Base-by-base conservation (phyloP, 2,797 vertebrate genomes). In the Ciconia nigra region DNA sequence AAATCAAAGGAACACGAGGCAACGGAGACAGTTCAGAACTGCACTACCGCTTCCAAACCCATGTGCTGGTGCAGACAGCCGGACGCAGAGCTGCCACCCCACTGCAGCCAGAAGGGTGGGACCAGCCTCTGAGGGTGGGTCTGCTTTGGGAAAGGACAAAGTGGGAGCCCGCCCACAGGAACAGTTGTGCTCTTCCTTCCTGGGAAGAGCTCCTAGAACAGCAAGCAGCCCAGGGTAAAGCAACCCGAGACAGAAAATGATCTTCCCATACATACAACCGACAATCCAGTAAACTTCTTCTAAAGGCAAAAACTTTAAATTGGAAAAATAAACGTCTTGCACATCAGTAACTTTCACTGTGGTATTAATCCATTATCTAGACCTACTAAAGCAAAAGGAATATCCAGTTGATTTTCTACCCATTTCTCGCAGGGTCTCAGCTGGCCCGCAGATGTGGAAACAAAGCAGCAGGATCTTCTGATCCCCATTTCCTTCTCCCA, bases 11-110 rank as follows among this genome's bases (percentile, higher is more conserved):
- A 65, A 26, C 0, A 0, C 0, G 5, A 86, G 44, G 66, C 70
- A 59, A 37, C 1, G 0, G 42, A 77, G n/a, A 49, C 35, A 55
- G 70, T 17, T 85, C 65, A 47, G 63, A 89, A 78, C 31, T 51
- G 44, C 28, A 21, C 7, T n/a, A 25, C 31, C 2, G 5, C 63
- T 63, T 46, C 49, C 71, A 49, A 81, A 92, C 3, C 0, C 0
- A 52, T 0, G 15, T 2, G 28, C 42, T 66, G 63, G 11, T 72
- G 70, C 3, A 3, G 49, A 44, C 25, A 70, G 29, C 7, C 3
- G 1, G 52, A 70, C 63, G 62, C 20, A 55, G 41, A 47, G 83
- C 37, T 35, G 28, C 19, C 28, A 61, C 13, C 19, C 10, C 39
- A 41, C 15, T 21, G 71, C 76, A 88, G 58, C 25, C 46, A 73